A percentile compares a stretch with the other conserved stretches of the same genome.
Evolutionary conservation across 2,797 vertebrate genomes (phyloP).

Genomic region (Gambusia yucatana): DNA sequence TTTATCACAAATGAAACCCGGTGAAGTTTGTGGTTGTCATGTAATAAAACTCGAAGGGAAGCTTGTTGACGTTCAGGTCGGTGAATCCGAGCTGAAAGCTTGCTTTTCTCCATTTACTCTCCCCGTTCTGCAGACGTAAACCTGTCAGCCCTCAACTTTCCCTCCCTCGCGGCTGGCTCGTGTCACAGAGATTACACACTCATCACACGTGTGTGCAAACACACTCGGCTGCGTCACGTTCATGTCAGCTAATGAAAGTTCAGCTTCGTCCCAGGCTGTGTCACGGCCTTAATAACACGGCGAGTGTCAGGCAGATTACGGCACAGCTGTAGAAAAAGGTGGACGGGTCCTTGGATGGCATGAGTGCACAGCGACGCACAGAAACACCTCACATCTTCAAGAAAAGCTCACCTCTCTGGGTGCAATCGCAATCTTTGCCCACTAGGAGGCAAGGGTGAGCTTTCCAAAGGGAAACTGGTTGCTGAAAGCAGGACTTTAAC

Average conservation of each 20-base stretch:
- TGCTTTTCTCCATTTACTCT: slow-evolving; percentile 24
- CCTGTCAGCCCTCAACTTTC: slow-evolving; percentile 51
- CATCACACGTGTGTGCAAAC: slow-evolving; percentile 54
- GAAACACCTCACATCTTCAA: slow-evolving; percentile 24
- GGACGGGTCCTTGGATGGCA: slow-evolving; percentile 64
- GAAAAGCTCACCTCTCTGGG: background rate
- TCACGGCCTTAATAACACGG: slow-evolving; percentile 72
- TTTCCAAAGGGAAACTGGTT: slow-evolving; percentile 45
- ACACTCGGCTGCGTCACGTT: slow-evolving; percentile 34
- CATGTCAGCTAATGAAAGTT: slow-evolving; percentile 68
- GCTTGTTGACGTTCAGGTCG: background rate
- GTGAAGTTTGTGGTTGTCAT: background rate
- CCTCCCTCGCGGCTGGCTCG: slow-evolving; percentile 64
- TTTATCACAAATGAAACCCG: background rate
- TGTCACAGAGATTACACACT: slow-evolving; percentile 79
- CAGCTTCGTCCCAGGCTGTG: slow-evolving; percentile 59
- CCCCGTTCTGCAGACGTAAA: slow-evolving; percentile 39
- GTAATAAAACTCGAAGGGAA: background rate
- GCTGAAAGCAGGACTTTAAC: slow-evolving; percentile 56
- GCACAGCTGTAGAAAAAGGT: slow-evolving; percentile 54
- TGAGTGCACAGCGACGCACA: slow-evolving; percentile 54
- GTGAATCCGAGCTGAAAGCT: background rate
- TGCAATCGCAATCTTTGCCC: slow-evolving; percentile 45
- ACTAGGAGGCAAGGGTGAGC: slow-evolving; percentile 78
- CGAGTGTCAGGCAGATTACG: slow-evolving; percentile 74